These are phyloP conservation scores for Mola mola DNA, from an alignment of 2,113 vertebrate genomes.

Conservation along the genomic window DNA sequence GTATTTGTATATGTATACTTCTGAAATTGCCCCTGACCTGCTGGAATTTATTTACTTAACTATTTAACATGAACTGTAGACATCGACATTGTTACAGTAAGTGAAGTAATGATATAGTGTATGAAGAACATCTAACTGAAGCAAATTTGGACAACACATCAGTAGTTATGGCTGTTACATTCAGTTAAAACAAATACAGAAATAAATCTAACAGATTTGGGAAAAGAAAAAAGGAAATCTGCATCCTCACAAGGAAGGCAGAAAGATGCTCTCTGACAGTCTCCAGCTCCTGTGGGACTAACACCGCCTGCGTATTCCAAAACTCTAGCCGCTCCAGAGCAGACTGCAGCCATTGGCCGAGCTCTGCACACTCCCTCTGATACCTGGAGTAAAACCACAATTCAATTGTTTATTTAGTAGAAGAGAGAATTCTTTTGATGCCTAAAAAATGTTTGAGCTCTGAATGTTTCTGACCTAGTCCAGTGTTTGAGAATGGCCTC, in stretches of 20 bases:
- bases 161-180: no score
- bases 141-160: no score
- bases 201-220: neutral
- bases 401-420: neutral
- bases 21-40: no score
- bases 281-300: constrained; percentile 94
- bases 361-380: constrained; percentile 88
- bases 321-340: constrained; percentile 92
- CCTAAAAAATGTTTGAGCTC: neutral
- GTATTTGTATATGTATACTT: no score
- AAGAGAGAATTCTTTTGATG: neutral
- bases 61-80: no score
- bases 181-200: no score
- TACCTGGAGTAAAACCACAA: constrained; percentile 81
- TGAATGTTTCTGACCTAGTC: constrained; percentile 86
- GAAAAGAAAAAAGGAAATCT: neutral
- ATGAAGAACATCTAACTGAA: no score
- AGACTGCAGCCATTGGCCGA: constrained; percentile 89
- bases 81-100: no score
- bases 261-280: constrained; percentile 91
- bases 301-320: constrained; percentile 93
- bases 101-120: no score
- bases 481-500: constrained; percentile 94
- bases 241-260: constrained; percentile 89
- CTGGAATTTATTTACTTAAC: no score